A percentile compares a stretch with the other conserved stretches of the same genome.
phyloP scores from a whole-genome alignment of 1,140 invertebrate genomes.

The Spodoptera litura region DNA sequence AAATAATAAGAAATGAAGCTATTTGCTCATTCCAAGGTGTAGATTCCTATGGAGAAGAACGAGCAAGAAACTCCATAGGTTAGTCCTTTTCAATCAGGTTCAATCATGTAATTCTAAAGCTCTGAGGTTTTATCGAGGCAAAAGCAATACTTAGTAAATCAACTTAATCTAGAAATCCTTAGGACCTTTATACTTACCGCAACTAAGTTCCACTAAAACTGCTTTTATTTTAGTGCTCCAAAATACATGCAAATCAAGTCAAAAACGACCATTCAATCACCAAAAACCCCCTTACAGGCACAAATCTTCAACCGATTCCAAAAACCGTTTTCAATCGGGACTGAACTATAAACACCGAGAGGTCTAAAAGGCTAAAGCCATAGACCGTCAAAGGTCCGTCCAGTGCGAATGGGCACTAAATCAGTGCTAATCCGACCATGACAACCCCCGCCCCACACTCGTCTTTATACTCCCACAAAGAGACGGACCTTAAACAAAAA shows the following conservation, averaged over 20 bases:
- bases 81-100: too few species aligned
- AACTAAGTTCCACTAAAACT: too few species aligned
- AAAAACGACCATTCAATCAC: background rate
- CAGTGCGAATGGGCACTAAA: constrained; percentile 58
- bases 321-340: constrained; percentile 39
- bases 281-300: constrained; percentile 4
- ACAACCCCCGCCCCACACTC: constrained; percentile 46
- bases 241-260: background rate
- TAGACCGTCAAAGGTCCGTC: constrained; percentile 45
- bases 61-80: too few species aligned
- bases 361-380: constrained; percentile 34
- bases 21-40: too few species aligned
- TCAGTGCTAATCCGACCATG: constrained; percentile 58
- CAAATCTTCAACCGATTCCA: constrained; percentile 20
- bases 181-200: too few species aligned
- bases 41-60: too few species aligned
- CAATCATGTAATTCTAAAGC: too few species aligned
- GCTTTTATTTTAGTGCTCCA: too few species aligned
- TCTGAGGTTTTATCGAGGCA: too few species aligned
- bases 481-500: constrained; percentile 39
- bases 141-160: too few species aligned
- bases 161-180: too few species aligned
- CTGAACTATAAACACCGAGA: constrained; percentile 9
- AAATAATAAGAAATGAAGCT: too few species aligned
- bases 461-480: constrained; percentile 33